These are phyloP conservation scores for Ophiothrix spiculata DNA, from an alignment of 35 echinoderm and acorn worm species.

Conservation along the genomic window DNA sequence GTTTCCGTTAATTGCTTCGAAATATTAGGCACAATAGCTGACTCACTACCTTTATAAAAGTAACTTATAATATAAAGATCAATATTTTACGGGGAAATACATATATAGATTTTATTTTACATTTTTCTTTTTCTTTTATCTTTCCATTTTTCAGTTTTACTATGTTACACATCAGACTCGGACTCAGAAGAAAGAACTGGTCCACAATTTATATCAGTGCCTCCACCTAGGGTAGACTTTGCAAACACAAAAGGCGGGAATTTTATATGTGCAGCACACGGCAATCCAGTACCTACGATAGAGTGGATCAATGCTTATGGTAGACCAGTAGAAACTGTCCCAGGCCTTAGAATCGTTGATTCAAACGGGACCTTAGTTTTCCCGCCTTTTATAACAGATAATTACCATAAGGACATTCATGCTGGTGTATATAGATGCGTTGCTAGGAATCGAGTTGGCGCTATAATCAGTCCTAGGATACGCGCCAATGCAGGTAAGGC, in stretches of 20 bases:
- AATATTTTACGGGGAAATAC: too few relatives aligned
- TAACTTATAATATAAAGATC: too few relatives aligned
- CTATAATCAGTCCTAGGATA: conserved; percentile 81
- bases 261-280: conserved; percentile 70
- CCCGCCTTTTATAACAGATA: conserved; percentile 28
- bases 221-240: conserved; percentile 58
- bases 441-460: conserved; percentile 65
- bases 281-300: conserved; percentile 61
- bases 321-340: conserved; percentile 44
- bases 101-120: too few relatives aligned
- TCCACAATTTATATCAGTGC: conserved; percentile 74
- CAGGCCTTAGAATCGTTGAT: conserved; percentile 55
- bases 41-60: too few relatives aligned
- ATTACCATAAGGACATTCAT: conserved; percentile 59
- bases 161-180: not conserved
- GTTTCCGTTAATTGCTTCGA: too few relatives aligned
- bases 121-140: not conserved
- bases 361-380: conserved; percentile 78
- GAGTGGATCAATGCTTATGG: conserved; percentile 68
- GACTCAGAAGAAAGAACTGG: conserved; percentile 27
- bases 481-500: conserved; percentile 86
- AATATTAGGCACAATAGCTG: too few relatives aligned
- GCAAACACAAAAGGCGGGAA: conserved; percentile 54
- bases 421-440: conserved; percentile 78
- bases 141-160: not conserved